Evolutionary conservation across 2,888 invertebrate genomes (phyloP).

Genomic region (Sepiola atlantica): DNA sequence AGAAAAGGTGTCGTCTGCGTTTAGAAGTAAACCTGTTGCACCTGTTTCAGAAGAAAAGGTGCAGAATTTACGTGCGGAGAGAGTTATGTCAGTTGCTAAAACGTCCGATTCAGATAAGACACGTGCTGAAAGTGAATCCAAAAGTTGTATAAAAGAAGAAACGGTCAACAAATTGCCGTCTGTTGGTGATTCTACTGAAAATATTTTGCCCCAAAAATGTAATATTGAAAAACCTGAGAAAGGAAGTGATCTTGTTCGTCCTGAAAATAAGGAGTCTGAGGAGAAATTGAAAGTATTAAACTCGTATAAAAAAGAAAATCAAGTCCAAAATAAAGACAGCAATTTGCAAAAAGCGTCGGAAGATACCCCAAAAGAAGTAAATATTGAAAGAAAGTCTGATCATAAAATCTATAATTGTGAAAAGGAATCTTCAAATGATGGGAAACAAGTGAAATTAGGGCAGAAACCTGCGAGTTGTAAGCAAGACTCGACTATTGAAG

Average conservation of each 20-base stretch:
- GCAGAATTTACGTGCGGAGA: neutral
- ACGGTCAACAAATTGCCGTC: neutral
- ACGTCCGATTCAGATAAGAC: neutral
- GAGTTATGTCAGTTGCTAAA: neutral
- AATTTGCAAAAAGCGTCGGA: neutral
- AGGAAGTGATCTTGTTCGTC: slow-evolving; percentile 40
- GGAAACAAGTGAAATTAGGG: neutral
- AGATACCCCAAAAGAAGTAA: neutral
- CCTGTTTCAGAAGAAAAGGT: neutral
- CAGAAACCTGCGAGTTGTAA: neutral
- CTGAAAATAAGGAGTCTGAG: neutral
- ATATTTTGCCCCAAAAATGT: neutral
- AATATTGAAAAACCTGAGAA: slow-evolving; percentile 35
- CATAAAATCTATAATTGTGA: neutral
- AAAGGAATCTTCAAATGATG: neutral
- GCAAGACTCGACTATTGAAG: neutral
- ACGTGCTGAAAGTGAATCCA: neutral
- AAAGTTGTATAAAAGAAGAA: neutral
- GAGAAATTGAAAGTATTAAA: neutral
- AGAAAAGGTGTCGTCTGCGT: neutral
- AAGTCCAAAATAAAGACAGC: neutral
- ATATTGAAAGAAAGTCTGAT: neutral
- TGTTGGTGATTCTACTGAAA: neutral
- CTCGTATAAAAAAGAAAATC: neutral
- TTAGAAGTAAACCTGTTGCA: neutral